Base-by-base conservation (phyloP, 2,113 vertebrate species). In the Rhombomys opimus region DNA sequence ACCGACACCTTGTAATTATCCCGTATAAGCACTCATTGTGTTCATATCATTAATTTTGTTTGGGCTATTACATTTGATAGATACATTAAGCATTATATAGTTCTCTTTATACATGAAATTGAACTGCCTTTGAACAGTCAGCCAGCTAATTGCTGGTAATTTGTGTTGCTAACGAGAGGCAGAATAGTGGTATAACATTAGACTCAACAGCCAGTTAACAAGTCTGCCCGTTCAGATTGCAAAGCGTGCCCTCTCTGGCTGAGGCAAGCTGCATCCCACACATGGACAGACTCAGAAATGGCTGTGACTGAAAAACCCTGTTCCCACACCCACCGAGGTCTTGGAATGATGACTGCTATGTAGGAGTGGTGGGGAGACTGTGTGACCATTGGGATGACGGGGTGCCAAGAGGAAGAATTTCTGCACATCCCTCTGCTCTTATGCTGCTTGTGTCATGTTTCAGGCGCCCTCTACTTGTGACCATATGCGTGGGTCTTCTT, bases 121-220 rank as follows among this genome's bases (percentile, higher is more conserved):
- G 98, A 99, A 97, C 99, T 98, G 99, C 99, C 98, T 99, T 98
- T 98, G 98, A 99, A 98, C 98, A 99, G 98, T 98, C 98, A 98
- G 98, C 98, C 98, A 54, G 98, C 98, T 99, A 99, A 99, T 99
- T 99, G 98, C 99, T 97, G 96, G 98, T 99, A 99, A 99, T 99
- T 99, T 99, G 99, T 98, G 98, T 98, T 98, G 97, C 98, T 99
- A 99, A 99, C 98, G 98, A 99, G 98, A 98, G 97, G 97, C 98
- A 98, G 98, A 99, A 99, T 98, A 98, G 98, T 98, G 98, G 98
- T 98, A 97, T 98, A 98, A 98, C 98, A 98, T 99, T 99, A 99
- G 98, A 96, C 98, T 98, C 98, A 98, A 99, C 98, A 99, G 98
- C 98, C 98, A 98, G 98, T 99, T 99, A 99, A 99, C 98, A 98